Percentiles rank a stretch among this genome's conserved stretches.
These are phyloP conservation scores for Trichopoda pennipes DNA, from an alignment of 2,888 invertebrate genomes.

Conservation along the genomic window DNA sequence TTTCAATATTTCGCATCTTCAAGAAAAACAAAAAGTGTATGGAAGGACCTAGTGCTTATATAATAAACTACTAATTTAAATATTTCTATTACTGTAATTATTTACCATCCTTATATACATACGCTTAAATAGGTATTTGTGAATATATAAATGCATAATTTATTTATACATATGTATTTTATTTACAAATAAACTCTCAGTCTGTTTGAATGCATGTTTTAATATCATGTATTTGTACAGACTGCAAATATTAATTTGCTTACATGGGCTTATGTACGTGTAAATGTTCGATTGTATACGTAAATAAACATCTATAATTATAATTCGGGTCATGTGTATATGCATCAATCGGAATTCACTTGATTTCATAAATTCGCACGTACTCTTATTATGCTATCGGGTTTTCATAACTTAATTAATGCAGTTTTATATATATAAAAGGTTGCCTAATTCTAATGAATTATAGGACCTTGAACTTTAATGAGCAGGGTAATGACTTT, in stretches of 20 bases:
- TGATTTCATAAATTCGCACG: background rate
- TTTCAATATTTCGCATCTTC: no score
- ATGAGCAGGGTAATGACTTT: constrained; percentile 54
- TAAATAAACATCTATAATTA: no score
- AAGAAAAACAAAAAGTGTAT: no score
- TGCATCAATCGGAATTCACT: constrained; percentile 10
- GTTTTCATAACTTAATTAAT: constrained; percentile 33
- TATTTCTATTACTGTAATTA: background rate
- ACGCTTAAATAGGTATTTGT: no score
- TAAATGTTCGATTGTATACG: constrained; percentile 17
- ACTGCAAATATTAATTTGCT: no score
- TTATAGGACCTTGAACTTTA: constrained; percentile 54
- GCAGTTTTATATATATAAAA: constrained; percentile 1
- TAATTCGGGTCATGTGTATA: background rate
- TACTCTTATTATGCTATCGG: constrained; percentile 4
- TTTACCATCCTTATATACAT: no score
- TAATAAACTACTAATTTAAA: background rate
- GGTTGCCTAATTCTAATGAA: constrained; percentile 43
- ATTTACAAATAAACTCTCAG: no score
- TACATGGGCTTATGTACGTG: background rate
- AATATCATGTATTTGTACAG: no score
- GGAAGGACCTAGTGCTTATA: no score
- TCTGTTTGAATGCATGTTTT: no score
- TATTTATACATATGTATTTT: no score
- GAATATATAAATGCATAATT: no score